Evolutionary conservation across 2,797 vertebrate species (phyloP).

Genomic region (Tangara arthus): DNA sequence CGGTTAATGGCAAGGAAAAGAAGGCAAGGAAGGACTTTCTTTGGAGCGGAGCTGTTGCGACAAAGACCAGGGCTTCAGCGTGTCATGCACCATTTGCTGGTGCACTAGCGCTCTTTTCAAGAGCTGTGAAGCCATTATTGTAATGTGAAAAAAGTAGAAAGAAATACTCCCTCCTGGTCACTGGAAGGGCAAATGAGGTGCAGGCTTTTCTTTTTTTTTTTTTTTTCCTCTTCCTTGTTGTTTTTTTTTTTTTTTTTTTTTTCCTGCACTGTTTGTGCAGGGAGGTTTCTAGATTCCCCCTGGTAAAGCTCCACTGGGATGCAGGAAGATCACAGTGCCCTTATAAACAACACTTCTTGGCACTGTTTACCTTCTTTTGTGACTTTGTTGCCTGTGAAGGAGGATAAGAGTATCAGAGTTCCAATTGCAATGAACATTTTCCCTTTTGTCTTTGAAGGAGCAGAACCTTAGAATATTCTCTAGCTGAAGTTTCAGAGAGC

Average conservation of each 20-base stretch:
- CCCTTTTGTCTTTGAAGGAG: slow-evolving; percentile 41
- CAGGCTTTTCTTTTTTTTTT: neutral
- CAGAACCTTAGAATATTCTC: neutral
- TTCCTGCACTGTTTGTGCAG: slow-evolving; percentile 19
- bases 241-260: neutral
- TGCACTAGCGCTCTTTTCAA: slow-evolving; percentile 80
- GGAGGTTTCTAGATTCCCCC: slow-evolving; percentile 59
- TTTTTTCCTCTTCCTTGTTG: neutral
- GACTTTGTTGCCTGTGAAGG: slow-evolving; percentile 68
- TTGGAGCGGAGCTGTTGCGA: slow-evolving; percentile 76
- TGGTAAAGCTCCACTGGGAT: slow-evolving; percentile 61
- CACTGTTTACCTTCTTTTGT: slow-evolving; percentile 66
- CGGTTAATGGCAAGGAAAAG: slow-evolving; percentile 85
- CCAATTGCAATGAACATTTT: neutral
- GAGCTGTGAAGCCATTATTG: slow-evolving; percentile 83
- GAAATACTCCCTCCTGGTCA: slow-evolving; percentile 83
- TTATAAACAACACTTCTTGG: slow-evolving; percentile 72
- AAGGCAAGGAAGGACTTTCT: slow-evolving; percentile 81
- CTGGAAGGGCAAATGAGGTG: slow-evolving; percentile 89
- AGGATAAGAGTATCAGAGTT: slow-evolving; percentile 35
- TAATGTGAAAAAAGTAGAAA: slow-evolving; percentile 81
- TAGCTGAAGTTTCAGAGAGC: neutral
- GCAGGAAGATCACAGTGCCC: slow-evolving; percentile 65
- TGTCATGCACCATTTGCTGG: slow-evolving; percentile 86
- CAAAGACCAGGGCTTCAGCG: slow-evolving; percentile 75